Conservation (phyloP, 2,888 invertebrate species). For the Tinea trinotella region DNA sequence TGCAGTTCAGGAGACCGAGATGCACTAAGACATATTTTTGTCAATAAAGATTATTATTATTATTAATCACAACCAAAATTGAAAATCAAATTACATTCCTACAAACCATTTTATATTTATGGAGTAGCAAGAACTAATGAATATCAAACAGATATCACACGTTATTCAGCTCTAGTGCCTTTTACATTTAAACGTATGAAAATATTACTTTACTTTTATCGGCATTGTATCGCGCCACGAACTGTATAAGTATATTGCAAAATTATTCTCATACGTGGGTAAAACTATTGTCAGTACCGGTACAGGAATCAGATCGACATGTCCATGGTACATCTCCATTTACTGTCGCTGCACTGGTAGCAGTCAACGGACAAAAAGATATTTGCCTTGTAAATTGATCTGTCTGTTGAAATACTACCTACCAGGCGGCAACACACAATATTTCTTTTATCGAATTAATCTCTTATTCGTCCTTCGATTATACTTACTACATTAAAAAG, state of each 20-base stretch:
- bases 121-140: too few relatives aligned
- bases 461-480: background rate
- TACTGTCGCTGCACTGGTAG: conserved; percentile 33
- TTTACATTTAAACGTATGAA: background rate
- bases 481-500: too few relatives aligned
- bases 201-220: background rate
- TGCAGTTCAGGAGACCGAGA: too few relatives aligned
- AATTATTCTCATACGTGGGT: background rate
- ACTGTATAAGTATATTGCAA: conserved; percentile 1
- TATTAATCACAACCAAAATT: too few relatives aligned
- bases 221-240: background rate
- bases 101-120: too few relatives aligned
- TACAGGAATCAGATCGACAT: conserved; percentile 7
- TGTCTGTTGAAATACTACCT: background rate
- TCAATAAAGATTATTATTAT: too few relatives aligned
- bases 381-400: conserved; percentile 51
- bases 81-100: too few relatives aligned
- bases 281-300: background rate
- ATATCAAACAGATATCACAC: background rate
- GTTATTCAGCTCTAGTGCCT: background rate
- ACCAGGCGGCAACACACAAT: background rate
- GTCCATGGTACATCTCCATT: conserved; percentile 48
- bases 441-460: background rate
- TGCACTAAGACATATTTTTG: too few relatives aligned
- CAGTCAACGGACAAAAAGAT: conserved; percentile 34